Conservation (phyloP, 2,797 vertebrate genomes). For the Notoglanidium macrostoma region DNA sequence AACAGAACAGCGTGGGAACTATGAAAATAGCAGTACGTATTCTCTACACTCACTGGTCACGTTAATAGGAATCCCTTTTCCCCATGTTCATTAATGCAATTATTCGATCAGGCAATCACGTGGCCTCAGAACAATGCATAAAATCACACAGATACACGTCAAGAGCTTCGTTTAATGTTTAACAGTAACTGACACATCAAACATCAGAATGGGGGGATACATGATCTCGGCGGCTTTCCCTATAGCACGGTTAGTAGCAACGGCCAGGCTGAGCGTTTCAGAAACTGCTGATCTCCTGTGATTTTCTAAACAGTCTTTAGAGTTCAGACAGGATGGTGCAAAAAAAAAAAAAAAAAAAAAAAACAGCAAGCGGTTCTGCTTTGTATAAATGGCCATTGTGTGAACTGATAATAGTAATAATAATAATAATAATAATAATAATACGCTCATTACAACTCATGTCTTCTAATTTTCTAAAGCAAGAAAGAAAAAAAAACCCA, state of each 20-base stretch:
- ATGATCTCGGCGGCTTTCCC: background rate
- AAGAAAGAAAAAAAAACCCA: slow-evolving; percentile 65
- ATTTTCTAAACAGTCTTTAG: background rate
- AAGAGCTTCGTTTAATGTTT: background rate
- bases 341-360: background rate
- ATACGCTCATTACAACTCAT: background rate
- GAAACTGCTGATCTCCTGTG: background rate
- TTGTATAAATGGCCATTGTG: background rate
- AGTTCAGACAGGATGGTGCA: background rate
- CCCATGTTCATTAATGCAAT: background rate
- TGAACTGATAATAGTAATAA: background rate
- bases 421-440: background rate
- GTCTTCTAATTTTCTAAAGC: background rate
- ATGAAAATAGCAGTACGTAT: background rate
- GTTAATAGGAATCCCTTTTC: background rate
- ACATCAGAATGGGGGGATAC: background rate
- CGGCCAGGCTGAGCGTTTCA: background rate
- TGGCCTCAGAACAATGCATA: background rate
- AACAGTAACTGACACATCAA: background rate
- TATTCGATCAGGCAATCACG: background rate
- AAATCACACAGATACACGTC: background rate
- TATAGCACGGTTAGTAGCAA: background rate
- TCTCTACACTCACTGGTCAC: background rate
- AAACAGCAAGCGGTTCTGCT: background rate
- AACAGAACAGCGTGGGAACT: background rate